Evolutionary conservation across 2,888 invertebrate genomes (phyloP), one percentile per base, ranked within the genome.

Genomic region (Thymelicus lineola): DNA sequence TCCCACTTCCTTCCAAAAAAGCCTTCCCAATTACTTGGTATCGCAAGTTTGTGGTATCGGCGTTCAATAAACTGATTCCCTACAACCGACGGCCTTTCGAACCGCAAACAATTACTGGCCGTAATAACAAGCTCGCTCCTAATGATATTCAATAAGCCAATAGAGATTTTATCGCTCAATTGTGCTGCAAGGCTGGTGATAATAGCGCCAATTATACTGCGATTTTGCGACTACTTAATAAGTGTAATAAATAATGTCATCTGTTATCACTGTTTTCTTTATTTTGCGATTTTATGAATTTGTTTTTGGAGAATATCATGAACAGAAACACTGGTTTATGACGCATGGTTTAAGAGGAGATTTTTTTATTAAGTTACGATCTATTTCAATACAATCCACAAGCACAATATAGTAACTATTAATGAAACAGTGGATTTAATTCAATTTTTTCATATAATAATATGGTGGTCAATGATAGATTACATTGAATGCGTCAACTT

Each of bases 221-320:
- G 58, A 63, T 73, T 70, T 71, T 73, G 70, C 70, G 74, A 71
- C 72, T 77, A 78, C 77, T 78, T 75, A 76, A 78, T 78, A 78
- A 77, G 57, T 55, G 12, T 42, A 42, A 42, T 42, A 9, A 42
- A 42, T 42, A 4, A 12, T 42, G 12, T 42, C 1, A 12, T 12
- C 42, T 42, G 9, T 12, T 1, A 12, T 9, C 0, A 42, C 9
- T 10, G 9, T 10, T 42, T 12, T 42, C 10, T 42, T 12, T 42
- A 42, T 42, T 42, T 12, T 42, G 12, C 12, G 42, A 42, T 20
- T 20, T 20, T 20, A 20, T 20, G 20, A 20, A 20, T 20, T 20
- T 20, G 20, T 20, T 20, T 20, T 20, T 20, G 20, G 20, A 20
- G 20, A 20, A 20, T 20, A 20, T 20, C 3, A 20, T 20, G 3